A percentile compares a stretch with the other conserved stretches of the same genome.
Conservation (phyloP, 2,888 invertebrate species). For the Thalpophila matura region DNA sequence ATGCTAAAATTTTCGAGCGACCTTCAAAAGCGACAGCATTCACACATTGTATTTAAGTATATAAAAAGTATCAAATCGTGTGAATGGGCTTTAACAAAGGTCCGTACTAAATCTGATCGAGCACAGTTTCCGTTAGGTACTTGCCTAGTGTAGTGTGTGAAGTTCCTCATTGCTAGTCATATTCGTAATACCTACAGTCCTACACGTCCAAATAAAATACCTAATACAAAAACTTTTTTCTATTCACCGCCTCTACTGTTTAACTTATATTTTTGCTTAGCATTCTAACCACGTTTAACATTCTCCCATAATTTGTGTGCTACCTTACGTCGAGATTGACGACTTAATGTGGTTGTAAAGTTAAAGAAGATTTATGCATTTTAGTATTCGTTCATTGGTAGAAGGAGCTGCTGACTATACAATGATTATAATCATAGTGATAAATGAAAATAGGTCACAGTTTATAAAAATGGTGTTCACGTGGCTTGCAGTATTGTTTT, state of each 20-base stretch:
- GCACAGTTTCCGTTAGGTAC: constrained; percentile 44
- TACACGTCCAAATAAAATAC: constrained; percentile 21
- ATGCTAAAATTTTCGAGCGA: constrained; percentile 35
- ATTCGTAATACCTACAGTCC: constrained; percentile 21
- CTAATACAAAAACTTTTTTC: background rate
- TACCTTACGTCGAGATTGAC: constrained; percentile 31
- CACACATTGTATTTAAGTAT: constrained; percentile 33
- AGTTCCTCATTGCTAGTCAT: constrained; percentile 36
- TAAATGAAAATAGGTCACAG: constrained; percentile 55
- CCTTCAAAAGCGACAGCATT: constrained; percentile 54
- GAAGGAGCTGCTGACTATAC: constrained; percentile 15
- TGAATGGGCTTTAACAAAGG: constrained; percentile 51
- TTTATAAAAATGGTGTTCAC: constrained; percentile 43
- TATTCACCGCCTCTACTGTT: background rate
- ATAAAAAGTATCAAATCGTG: constrained; percentile 45
- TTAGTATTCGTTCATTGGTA: constrained; percentile 5
- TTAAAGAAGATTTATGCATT: constrained; percentile 21
- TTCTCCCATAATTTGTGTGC: constrained; percentile 46
- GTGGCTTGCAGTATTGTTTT: constrained; percentile 43
- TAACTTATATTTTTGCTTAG: constrained; percentile 9
- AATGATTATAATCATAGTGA: constrained; percentile 41
- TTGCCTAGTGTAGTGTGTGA: constrained; percentile 36
- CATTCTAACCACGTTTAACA: constrained; percentile 35
- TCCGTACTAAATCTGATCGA: constrained; percentile 53
- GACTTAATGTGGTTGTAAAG: constrained; percentile 27